A percentile compares a stretch with the other conserved stretches of the same genome.
Conservation (phyloP, 1,140 invertebrate genomes). For the Choristoneura fumiferana region DNA sequence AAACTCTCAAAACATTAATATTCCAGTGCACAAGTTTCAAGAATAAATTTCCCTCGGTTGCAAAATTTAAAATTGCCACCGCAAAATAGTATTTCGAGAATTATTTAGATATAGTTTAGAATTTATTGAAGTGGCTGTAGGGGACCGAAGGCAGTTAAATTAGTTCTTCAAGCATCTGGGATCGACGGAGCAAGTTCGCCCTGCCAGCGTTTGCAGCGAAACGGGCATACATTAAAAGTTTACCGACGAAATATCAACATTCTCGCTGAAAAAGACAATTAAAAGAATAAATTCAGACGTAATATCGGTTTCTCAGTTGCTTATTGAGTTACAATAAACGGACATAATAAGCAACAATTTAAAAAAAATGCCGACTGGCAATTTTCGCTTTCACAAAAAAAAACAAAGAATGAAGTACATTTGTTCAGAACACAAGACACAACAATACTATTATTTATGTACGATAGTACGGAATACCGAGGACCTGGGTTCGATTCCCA, state of each 20-base stretch:
- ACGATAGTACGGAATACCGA: no score
- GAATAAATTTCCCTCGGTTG: conserved; percentile 1
- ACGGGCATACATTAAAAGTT: conserved; percentile 72
- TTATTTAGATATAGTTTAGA: conserved; percentile 50
- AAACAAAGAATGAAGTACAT: no score
- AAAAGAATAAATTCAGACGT: conserved; percentile 6
- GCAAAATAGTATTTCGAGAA: conserved; percentile 35
- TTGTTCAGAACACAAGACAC: no score
- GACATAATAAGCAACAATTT: no score
- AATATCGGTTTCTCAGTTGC: no score
- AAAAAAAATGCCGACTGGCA: no score
- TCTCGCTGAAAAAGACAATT: conserved; percentile 26
- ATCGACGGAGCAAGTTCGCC: conserved; percentile 65
- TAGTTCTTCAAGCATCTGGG: conserved; percentile 70
- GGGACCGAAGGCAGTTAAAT: conserved; percentile 64
- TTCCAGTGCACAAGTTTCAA: background rate
- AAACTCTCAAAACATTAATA: conserved; percentile 1
- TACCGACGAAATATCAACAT: conserved; percentile 49
- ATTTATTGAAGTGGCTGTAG: conserved; percentile 69
- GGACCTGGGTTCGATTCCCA: no score
- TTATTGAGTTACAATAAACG: no score
- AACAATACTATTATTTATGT: no score
- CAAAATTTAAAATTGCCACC: conserved; percentile 15
- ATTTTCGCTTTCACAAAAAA: no score
- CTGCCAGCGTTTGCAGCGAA: conserved; percentile 42